Evolutionary conservation across 2,888 invertebrate genomes (phyloP), one percentile per base, ranked within the genome.

Genomic region (Pomacea canaliculata): DNA sequence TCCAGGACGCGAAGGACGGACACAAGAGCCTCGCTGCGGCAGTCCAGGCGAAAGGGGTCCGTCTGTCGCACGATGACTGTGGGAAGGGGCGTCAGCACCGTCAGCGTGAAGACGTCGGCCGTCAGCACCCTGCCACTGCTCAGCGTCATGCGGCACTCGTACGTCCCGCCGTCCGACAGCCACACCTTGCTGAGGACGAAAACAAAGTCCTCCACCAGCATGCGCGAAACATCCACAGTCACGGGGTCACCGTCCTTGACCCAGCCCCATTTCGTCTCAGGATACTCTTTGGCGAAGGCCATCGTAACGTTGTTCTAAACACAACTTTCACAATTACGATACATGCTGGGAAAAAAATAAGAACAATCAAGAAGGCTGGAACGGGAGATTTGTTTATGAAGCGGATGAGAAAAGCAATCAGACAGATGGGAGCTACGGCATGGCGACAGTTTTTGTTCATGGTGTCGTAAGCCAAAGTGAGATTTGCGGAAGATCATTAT

Each of bases 61-160:
- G 62, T 74, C 63, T 74, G 48, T 10, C 69, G 19, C 19, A 51
- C 18, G 19, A 48, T 13, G 23, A 69, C 19, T n/a, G 74, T 74
- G 46, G 74, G 69, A 12, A 49, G 8, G 19, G 18, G 7, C 48
- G 74, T 23, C 46, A 62, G 59, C n/a, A 74, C 74, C 60, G n/a
- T n/a, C 19, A 74, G 49, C 27, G 74, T 49, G 49, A 69, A 69
- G n/a, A 74, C n/a, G 18, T 27, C 74, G 59, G 62, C 49, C 27
- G 74, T 68, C 49, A 74, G 13, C 13, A 10, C 23, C 23, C 16
- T 12, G 60, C 56, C 51, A 8, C 12, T n/a, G 18, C 62, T 62
- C 48, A 49, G 19, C 56, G n/a, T 66, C 67, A 67, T 65, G 0
- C 74, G 74, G 37, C 74, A 74, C 23, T 74, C 74, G 74, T 69